phyloP scores from a whole-genome alignment of 2,797 vertebrate genomes.

The Danio aesculapii region DNA sequence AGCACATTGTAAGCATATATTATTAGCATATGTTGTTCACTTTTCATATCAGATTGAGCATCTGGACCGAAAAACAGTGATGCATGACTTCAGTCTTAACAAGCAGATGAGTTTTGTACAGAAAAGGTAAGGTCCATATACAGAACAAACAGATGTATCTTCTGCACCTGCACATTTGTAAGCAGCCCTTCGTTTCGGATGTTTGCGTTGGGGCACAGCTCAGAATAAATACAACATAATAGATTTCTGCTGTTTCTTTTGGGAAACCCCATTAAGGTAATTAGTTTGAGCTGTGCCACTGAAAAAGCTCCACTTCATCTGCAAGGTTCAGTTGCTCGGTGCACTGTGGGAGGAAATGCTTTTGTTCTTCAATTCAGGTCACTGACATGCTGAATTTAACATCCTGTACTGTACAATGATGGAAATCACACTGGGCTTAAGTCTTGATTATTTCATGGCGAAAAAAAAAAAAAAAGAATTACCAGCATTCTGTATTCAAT shows the following conservation, averaged over 20 bases:
- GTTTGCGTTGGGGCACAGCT: slow-evolving; percentile 41
- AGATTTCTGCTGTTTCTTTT: slow-evolving; percentile 56
- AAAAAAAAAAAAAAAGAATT: neutral
- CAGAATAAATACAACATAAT: slow-evolving; percentile 59
- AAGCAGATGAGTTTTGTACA: neutral
- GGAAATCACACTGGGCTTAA: slow-evolving; percentile 22
- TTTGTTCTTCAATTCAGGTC: slow-evolving; percentile 42
- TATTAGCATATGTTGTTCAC: no score
- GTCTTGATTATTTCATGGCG: slow-evolving; percentile 27
- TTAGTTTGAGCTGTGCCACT: slow-evolving; percentile 55
- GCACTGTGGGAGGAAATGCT: slow-evolving; percentile 19
- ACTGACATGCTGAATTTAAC: slow-evolving; percentile 9
- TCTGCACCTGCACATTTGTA: slow-evolving; percentile 34
- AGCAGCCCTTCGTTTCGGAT: slow-evolving; percentile 49
- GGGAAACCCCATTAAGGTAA: slow-evolving; percentile 60
- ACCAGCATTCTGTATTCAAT: slow-evolving; percentile 23
- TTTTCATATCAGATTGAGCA: no score
- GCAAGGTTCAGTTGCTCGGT: slow-evolving; percentile 9
- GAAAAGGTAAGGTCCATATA: neutral
- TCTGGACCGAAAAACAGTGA: no score
- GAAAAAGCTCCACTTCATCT: slow-evolving; percentile 33
- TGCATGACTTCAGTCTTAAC: no score
- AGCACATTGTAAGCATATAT: no score
- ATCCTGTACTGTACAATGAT: slow-evolving; percentile 19
- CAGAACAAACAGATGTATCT: slow-evolving; percentile 1